These are phyloP conservation scores for Taeniopygia guttata DNA, from an alignment of 2,797 vertebrate genomes.

Conservation along the genomic window DNA sequence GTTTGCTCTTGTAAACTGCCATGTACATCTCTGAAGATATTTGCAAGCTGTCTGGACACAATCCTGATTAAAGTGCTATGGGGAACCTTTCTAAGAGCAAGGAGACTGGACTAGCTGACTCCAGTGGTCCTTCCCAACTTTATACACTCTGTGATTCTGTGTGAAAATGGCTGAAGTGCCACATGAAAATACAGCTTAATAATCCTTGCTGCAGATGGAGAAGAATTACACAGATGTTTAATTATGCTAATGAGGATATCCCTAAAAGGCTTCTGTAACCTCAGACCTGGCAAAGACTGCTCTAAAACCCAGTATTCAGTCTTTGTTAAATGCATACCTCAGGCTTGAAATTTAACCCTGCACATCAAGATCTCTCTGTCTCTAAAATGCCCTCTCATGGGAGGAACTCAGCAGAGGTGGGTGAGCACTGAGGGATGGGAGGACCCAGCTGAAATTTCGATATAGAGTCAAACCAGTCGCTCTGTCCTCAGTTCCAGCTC, in stretches of 20 bases:
- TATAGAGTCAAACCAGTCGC: not conserved
- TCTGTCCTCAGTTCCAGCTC: not conserved
- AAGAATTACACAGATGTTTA: constrained; percentile 62
- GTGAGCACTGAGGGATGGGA: not conserved
- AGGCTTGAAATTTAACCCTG: not conserved
- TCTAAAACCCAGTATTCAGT: not conserved
- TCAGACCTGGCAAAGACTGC: constrained; percentile 23
- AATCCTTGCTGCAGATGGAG: constrained; percentile 20
- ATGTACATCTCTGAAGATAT: not conserved
- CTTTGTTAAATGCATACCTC: not conserved
- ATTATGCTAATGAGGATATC: constrained; percentile 66
- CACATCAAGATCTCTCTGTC: not conserved
- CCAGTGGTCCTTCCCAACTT: not conserved
- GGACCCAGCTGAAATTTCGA: not conserved
- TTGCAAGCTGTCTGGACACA: not conserved
- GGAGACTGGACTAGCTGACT: not conserved
- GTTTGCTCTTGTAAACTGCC: not conserved
- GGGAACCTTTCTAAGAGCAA: not conserved
- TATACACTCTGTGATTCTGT: not conserved
- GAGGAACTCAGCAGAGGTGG: not conserved
- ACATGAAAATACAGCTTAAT: constrained; percentile 47
- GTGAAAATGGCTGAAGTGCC: constrained; percentile 17
- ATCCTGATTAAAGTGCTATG: not conserved
- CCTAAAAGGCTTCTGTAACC: constrained; percentile 47
- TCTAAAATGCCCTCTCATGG: not conserved